Evolutionary conservation across 1,140 invertebrate genomes (phyloP).

Genomic region (Anastrepha obliqua): DNA sequence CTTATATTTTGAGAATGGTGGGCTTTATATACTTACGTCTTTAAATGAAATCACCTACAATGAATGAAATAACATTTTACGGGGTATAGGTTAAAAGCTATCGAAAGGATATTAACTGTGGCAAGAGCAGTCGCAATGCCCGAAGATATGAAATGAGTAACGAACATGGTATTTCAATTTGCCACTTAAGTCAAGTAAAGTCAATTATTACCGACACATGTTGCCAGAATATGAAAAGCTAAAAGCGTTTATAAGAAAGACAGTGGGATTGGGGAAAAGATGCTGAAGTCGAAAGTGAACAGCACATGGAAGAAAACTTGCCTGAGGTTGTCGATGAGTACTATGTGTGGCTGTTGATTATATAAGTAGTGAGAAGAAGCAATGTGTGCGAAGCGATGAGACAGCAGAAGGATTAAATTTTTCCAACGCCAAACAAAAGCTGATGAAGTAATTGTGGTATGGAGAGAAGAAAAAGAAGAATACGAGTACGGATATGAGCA

Average conservation of each 20-base stretch:
- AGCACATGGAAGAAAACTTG: conserved; percentile 5
- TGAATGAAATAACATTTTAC: neutral
- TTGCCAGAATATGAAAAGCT: conserved; percentile 50
- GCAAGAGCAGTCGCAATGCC: neutral
- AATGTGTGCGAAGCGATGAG: conserved; percentile 5
- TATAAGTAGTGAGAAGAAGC: neutral
- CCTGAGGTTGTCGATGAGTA: neutral
- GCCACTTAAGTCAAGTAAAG: conserved; percentile 52
- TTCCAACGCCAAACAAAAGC: conserved; percentile 32
- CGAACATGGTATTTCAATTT: conserved; percentile 56
- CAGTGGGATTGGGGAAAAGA: neutral
- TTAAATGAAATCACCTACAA: neutral
- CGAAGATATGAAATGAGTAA: conserved; percentile 44
- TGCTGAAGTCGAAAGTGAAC: conserved; percentile 2
- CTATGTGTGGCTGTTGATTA: neutral
- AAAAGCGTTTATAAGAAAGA: neutral
- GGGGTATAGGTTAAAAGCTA: neutral
- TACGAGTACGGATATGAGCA: neutral
- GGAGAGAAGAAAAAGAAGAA: neutral
- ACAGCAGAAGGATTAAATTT: conserved; percentile 8
- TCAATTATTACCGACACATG: conserved; percentile 55
- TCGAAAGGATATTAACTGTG: neutral
- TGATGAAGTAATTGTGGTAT: neutral
- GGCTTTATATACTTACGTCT: neutral
- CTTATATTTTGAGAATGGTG: no score